Evolutionary conservation across 1,140 invertebrate species (phyloP), one percentile per base, ranked within the genome.

Genomic region (Brachionus rotundiformis): DNA sequence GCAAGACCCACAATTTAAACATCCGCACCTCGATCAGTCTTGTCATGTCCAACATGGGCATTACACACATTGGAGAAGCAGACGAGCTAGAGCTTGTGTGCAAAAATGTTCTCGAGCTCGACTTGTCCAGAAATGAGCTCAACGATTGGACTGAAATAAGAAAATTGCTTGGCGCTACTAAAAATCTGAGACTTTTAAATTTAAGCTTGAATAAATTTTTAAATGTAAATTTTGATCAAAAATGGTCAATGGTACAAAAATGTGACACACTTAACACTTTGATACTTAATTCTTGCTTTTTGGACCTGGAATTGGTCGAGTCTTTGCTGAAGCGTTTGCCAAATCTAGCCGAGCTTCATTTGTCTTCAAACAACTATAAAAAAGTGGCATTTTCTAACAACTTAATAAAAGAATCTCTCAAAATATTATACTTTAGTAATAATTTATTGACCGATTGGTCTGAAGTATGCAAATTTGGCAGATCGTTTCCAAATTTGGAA

Each of bases 71-170:
- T 29, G 94, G 94, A n/a, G 92, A 93, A 85, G 91, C 92, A 19
- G 90, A 91, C 41, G 91, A 92, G 71, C 88, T 96, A 25, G 90
- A 91, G 36, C 91, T 92, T 81, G 93, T 94, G 86, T 96, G 94
- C 86, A 91, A 91, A 49, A 91, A 92, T 83, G 94, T 96, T 1
- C 91, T 93, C 83, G 94, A 96, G 88, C 89, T 96, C 59, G 94
- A 96, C 86, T 89, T 96, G 59, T 94, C 94, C 10, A 93, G 94
- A 85, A 96, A 96, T 87, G 92, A 93, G 85, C 89, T 96, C 6
- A 91, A 91, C 61, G 91, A 93, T 84, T 95, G 94, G 93, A 89
- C 91, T 83, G 94, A 96, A 89, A 19, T 79, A 13, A 54, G 29
- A 79, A 79, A 31, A 8, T 1, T 79, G 16, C 33, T 79, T 3